Conservation (phyloP, 2,888 invertebrate genomes). For the Lasioglossum pauxillum region DNA sequence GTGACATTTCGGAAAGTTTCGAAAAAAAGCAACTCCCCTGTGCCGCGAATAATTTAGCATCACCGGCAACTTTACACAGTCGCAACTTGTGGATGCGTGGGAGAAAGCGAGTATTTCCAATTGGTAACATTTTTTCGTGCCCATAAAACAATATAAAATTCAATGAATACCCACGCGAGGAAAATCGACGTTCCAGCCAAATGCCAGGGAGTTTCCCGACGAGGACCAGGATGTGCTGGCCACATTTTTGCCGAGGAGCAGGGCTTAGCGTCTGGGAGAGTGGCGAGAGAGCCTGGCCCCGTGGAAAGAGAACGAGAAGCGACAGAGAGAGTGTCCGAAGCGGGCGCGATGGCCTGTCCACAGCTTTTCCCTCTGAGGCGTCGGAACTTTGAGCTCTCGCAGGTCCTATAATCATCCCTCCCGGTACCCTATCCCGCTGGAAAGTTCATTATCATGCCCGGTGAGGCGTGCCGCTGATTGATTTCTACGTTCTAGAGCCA, state of each 20-base stretch:
- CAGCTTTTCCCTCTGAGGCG: neutral
- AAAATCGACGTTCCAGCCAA: neutral
- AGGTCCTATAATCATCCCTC: neutral
- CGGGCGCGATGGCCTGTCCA: slow-evolving; percentile 5
- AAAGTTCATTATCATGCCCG: slow-evolving; percentile 12
- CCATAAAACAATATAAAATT: neutral
- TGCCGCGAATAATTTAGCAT: neutral
- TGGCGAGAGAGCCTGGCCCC: neutral
- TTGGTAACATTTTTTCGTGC: neutral
- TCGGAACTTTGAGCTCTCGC: neutral
- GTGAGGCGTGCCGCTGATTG: neutral
- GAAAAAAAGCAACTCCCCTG: neutral
- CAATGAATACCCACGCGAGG: neutral
- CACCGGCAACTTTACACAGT: neutral
- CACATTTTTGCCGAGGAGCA: neutral
- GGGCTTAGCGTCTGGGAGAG: neutral
- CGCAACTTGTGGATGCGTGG: neutral
- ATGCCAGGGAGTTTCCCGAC: neutral
- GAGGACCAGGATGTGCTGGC: neutral
- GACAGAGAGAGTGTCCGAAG: slow-evolving; percentile 7
- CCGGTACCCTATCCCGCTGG: neutral
- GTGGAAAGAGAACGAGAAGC: slow-evolving; percentile 13
- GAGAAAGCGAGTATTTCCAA: neutral
- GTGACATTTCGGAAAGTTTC: neutral
- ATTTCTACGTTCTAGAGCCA: neutral